Conservation (phyloP, 2,888 invertebrate species). For the Thumatha senex region DNA sequence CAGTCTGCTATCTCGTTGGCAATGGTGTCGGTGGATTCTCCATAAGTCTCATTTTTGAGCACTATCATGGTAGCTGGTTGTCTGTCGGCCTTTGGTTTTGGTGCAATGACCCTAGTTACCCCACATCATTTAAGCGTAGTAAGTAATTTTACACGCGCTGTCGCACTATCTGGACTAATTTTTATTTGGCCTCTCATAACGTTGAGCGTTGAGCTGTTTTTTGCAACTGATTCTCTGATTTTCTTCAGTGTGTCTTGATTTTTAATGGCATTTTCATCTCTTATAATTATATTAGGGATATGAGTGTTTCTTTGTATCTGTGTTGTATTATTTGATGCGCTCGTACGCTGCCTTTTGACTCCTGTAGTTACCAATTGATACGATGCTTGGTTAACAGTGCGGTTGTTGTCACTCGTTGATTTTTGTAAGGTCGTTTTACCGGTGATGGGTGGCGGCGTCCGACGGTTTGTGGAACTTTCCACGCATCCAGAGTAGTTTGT, state of each 20-base stretch:
- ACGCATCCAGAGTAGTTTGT: background rate
- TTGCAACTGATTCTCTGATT: constrained; percentile 19
- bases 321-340: too few species aligned
- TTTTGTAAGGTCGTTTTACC: background rate
- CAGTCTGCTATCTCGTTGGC: too few species aligned
- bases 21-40: too few species aligned
- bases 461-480: background rate
- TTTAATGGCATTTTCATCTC: too few species aligned
- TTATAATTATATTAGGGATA: too few species aligned
- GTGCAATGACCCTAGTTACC: background rate
- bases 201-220: constrained; percentile 18
- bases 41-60: too few species aligned
- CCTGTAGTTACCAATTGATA: too few species aligned
- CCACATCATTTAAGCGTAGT: background rate
- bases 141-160: background rate
- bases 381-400: too few species aligned
- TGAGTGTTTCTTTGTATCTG: too few species aligned
- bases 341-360: too few species aligned
- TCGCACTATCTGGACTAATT: constrained; percentile 1
- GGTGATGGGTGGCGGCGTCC: background rate
- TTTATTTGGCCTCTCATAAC: constrained; percentile 11
- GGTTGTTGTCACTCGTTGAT: background rate
- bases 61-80: background rate
- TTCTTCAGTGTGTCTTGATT: constrained; percentile 1
- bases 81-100: background rate